Evolutionary conservation across 2,888 invertebrate species (phyloP).

Genomic region (Netelia fuscicornis): DNA sequence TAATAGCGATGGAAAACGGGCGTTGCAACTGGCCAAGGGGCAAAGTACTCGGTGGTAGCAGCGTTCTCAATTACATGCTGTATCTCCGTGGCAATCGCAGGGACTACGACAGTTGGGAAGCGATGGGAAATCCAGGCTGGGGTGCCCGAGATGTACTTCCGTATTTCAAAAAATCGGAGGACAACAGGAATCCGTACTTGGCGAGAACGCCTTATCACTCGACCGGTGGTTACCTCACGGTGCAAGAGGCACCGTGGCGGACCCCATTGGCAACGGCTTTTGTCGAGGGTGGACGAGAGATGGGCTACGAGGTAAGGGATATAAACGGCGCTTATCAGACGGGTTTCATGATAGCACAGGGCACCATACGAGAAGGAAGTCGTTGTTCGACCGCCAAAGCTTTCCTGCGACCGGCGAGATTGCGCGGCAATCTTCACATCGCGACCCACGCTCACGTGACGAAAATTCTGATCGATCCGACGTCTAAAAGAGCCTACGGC

Average conservation of each 20-base stretch:
- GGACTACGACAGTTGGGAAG: slow-evolving; percentile 97
- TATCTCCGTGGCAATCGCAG: slow-evolving; percentile 95
- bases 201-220: slow-evolving; percentile 92
- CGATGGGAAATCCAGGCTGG: slow-evolving; percentile 95
- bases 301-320: slow-evolving; percentile 95
- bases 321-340: slow-evolving; percentile 94
- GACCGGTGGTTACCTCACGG: slow-evolving; percentile 92
- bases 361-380: slow-evolving; percentile 91
- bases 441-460: slow-evolving; percentile 93
- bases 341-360: slow-evolving; percentile 96
- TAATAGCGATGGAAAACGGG: slow-evolving; percentile 91
- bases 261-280: slow-evolving; percentile 94
- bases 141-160: slow-evolving; percentile 91
- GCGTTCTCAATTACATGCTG: slow-evolving; percentile 96
- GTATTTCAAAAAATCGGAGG: slow-evolving; percentile 96
- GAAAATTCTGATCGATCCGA: slow-evolving; percentile 84
- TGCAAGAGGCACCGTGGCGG: slow-evolving; percentile 94
- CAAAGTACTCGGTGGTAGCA: slow-evolving; percentile 95
- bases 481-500: slow-evolving; percentile 91
- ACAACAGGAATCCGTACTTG: slow-evolving; percentile 94
- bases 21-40: slow-evolving; percentile 97
- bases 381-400: slow-evolving; percentile 96
- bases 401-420: slow-evolving; percentile 92
- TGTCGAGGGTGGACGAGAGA: slow-evolving; percentile 92
- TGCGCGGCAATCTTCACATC: slow-evolving; percentile 93